phyloP scores from a whole-genome alignment of 2,113 vertebrate genomes.

The Phalacrocorax carbo region DNA sequence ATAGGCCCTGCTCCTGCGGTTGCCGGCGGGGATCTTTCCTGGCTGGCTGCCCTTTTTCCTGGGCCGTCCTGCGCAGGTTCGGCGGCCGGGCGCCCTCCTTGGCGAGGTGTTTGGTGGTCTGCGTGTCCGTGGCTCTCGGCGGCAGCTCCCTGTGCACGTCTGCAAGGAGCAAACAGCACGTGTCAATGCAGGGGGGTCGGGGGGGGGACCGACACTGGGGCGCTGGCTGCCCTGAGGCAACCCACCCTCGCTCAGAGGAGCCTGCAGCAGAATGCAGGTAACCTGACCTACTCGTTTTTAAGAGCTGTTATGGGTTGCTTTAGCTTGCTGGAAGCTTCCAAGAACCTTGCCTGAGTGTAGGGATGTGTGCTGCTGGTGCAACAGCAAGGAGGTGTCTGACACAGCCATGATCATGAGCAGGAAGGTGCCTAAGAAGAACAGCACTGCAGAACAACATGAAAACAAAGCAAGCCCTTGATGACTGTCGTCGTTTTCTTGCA shows the following conservation, averaged over 20 bases:
- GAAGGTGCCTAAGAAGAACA: constrained; percentile 71
- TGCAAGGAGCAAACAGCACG: not conserved
- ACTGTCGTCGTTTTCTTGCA: not conserved
- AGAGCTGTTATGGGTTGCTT: not conserved
- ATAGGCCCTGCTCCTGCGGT: not conserved
- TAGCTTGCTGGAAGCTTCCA: not conserved
- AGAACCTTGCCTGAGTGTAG: not conserved
- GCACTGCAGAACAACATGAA: constrained; percentile 30
- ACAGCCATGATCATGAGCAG: constrained; percentile 73
- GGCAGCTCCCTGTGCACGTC: fast-evolving
- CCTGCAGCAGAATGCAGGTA: not conserved
- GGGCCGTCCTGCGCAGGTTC: not conserved
- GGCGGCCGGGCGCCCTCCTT: not conserved
- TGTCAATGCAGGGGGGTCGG: fast-evolving
- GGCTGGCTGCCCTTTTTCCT: not conserved
- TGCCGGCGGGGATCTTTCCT: not conserved
- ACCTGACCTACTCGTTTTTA: fast-evolving
- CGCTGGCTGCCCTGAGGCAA: not conserved
- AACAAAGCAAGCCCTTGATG: not conserved
- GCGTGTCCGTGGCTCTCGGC: fast-evolving
- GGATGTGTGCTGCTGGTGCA: constrained; percentile 53
- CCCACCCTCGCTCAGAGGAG: not conserved
- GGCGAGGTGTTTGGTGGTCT: fast-evolving
- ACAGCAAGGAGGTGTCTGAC: constrained; percentile 73
- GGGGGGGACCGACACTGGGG: not conserved